A percentile compares a stretch with the other conserved stretches of the same genome.
Evolutionary conservation across 1,140 invertebrate species (phyloP).

Genomic region (Papilio glaucus): DNA sequence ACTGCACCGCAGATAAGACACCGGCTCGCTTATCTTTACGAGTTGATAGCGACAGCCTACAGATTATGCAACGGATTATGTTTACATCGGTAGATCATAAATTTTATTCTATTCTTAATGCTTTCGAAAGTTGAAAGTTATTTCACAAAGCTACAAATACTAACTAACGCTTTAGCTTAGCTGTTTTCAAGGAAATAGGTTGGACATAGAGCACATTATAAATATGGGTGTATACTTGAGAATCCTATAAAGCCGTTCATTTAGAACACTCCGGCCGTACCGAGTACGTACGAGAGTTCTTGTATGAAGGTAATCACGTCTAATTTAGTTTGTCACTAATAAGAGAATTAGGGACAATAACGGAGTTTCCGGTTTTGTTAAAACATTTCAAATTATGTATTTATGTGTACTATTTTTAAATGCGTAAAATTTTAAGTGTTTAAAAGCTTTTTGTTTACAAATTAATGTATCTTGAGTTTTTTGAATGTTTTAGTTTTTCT

Average conservation of each 20-base stretch:
- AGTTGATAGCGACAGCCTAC: conserved; percentile 45
- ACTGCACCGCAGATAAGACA: conserved; percentile 53
- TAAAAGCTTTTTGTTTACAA: no score
- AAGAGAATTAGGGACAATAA: conserved; percentile 25
- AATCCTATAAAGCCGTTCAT: background rate
- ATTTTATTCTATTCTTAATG: conserved; percentile 16
- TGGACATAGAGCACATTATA: no score
- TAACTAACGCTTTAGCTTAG: no score
- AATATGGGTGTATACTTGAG: no score
- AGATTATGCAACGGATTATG: conserved; percentile 47
- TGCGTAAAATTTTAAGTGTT: no score
- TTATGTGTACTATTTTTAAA: background rate
- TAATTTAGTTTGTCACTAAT: conserved; percentile 16
- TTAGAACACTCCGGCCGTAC: conserved; percentile 9
- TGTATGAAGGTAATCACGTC: conserved; percentile 7
- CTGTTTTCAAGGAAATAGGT: no score
- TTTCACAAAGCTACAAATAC: background rate
- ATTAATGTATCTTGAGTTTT: no score
- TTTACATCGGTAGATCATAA: conserved; percentile 13
- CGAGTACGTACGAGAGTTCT: conserved; percentile 1
- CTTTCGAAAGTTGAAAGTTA: conserved; percentile 6
- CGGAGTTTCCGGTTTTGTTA: conserved; percentile 3
- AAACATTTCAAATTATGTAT: background rate
- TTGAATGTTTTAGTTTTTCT: no score
- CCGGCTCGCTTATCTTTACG: conserved; percentile 60